A percentile compares a stretch with the other conserved stretches of the same genome.
Conservation (phyloP, 2,113 vertebrate species). For the Solea senegalensis region DNA sequence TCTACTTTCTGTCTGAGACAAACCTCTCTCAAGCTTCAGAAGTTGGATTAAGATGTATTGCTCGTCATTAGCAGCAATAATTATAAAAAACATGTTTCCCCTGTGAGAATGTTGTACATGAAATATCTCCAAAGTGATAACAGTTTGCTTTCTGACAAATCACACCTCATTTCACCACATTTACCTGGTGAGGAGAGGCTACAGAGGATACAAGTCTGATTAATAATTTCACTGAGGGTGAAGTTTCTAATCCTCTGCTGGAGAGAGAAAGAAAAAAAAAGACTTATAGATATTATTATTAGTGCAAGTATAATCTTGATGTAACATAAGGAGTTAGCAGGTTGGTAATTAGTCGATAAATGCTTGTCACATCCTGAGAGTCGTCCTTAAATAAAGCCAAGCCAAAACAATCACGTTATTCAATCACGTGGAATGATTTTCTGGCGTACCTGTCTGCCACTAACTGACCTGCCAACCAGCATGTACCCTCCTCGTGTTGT, state of each 20-base stretch:
- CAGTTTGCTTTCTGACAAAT: conserved; percentile 5
- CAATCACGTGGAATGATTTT: too few species aligned
- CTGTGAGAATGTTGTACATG: conserved; percentile 40
- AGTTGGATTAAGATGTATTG: conserved; percentile 43
- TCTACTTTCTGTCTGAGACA: background rate
- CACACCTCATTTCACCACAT: background rate
- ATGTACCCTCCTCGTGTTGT: too few species aligned
- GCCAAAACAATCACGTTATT: too few species aligned
- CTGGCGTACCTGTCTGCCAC: too few species aligned
- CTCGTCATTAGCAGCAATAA: conserved; percentile 50
- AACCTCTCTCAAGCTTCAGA: conserved; percentile 29
- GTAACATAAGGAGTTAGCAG: too few species aligned
- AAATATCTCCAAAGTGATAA: conserved; percentile 22
- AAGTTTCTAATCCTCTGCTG: conserved; percentile 2
- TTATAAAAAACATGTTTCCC: conserved; percentile 36
- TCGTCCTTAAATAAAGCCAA: too few species aligned
- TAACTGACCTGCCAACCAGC: too few species aligned
- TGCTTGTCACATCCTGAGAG: too few species aligned
- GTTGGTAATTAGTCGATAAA: too few species aligned
- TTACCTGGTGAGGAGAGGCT: conserved; percentile 2
- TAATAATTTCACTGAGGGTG: background rate
- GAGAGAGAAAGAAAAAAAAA: background rate
- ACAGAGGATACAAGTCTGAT: background rate
- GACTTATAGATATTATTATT: too few species aligned
- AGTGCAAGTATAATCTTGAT: too few species aligned